Evolutionary conservation across 2,888 invertebrate species (phyloP), one percentile per base, ranked within the genome.

Genomic region (Temnothorax unifasciatus): DNA sequence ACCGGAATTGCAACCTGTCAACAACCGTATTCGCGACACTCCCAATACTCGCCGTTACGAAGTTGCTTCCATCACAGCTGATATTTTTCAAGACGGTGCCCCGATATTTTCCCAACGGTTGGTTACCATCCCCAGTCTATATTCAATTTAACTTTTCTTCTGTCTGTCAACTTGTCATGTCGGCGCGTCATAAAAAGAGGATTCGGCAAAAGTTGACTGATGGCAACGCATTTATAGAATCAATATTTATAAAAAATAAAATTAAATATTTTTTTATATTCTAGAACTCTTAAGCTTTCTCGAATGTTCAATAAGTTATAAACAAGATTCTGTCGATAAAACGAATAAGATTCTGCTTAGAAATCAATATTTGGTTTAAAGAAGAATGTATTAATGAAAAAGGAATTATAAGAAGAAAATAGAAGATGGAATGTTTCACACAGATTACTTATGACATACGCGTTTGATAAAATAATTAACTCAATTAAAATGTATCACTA

Each of bases 71-170:
- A 34, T 44, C n/a, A 21, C 47, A 52, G 4, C 15, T 69, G 69
- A 59, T 59, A 18, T 59, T 47, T 69, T 44, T 47, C 29, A 50
- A 50, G 59, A 81, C 25, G 34, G 1, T 57, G 13, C 15, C 3
- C 34, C 15, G 21, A 69, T 79, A 38, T 34, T 69, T 69, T 21
- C 18, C 4, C 38, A 41, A 59, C 50, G 59, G 52, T 79, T 34
- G 44, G 18, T 50, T n/a, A 34, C 4, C 13, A 3, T 44, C 0
- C 11, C 13, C 21, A 25, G 3, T n/a, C 34, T 61, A 68, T 86
- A 84, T 54, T 61, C 76, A 85, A 88, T 84, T 82, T 82, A 86
- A 86, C 81, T 88, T 88, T 84, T 66, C 69, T 47, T 38, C 34
- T 25, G 38, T 59, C n/a, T 64, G 61, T 73, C 73, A 83, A 73